phyloP scores from a whole-genome alignment of 2,888 invertebrate species.

The Encarsia formosa region DNA sequence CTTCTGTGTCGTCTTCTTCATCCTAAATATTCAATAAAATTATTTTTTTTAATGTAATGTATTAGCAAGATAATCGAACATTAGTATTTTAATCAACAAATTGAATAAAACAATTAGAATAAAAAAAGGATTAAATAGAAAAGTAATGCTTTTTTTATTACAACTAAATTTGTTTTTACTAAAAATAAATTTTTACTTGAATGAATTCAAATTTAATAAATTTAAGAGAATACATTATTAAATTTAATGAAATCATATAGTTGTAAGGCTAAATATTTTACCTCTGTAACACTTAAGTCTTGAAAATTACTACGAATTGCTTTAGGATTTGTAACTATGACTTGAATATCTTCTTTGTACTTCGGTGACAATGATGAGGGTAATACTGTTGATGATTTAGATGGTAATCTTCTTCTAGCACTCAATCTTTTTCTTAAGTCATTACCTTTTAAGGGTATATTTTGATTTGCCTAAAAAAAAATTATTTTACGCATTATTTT shows the following conservation, averaged over 20 bases:
- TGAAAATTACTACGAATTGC: slow-evolving; percentile 27
- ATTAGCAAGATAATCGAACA: not conserved
- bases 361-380: too few species aligned
- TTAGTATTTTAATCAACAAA: not conserved
- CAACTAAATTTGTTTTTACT: too few species aligned
- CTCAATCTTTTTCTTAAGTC: slow-evolving; percentile 42
- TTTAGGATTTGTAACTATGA: slow-evolving; percentile 42
- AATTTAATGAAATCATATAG: too few species aligned
- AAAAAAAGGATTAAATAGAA: slow-evolving; percentile 1
- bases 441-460: slow-evolving; percentile 20
- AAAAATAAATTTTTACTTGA: too few species aligned
- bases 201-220: too few species aligned
- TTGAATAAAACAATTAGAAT: too few species aligned
- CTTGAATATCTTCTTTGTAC: slow-evolving; percentile 42
- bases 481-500: too few species aligned
- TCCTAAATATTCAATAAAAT: slow-evolving; percentile 7
- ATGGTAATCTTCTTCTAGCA: slow-evolving; percentile 26
- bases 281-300: slow-evolving; percentile 35
- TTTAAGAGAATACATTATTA: too few species aligned
- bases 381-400: slow-evolving; percentile 7
- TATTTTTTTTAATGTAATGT: not conserved
- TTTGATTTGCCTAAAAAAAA: too few species aligned
- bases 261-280: too few species aligned
- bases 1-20: slow-evolving; percentile 13
- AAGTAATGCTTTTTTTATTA: too few species aligned